These are phyloP conservation scores for Gopherus evgoodei DNA, from an alignment of 2,113 vertebrate genomes.

Conservation along the genomic window DNA sequence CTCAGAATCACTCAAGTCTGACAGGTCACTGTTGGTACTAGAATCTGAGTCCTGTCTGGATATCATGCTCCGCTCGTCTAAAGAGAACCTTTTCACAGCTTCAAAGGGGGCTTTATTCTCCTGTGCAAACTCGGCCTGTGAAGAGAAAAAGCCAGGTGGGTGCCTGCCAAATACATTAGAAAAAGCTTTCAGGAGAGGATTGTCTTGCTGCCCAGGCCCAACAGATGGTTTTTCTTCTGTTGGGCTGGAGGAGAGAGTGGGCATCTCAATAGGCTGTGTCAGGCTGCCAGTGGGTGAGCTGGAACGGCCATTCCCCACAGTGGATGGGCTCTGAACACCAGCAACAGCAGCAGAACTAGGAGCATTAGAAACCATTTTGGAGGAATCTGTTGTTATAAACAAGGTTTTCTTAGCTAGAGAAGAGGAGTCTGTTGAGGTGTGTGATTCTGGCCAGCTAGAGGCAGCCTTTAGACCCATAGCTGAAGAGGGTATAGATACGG, in stretches of 20 bases:
- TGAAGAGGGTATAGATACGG: conserved; percentile 64
- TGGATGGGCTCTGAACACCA: conserved; percentile 81
- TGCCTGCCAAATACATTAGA: conserved; percentile 86
- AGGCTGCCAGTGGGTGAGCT: conserved; percentile 80
- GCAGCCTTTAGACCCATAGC: conserved; percentile 74
- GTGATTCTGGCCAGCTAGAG: conserved; percentile 79
- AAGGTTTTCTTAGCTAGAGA: conserved; percentile 84
- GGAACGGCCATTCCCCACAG: conserved; percentile 82
- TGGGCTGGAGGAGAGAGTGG: conserved; percentile 85
- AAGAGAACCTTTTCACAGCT: conserved; percentile 91
- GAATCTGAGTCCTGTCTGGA: conserved; percentile 95
- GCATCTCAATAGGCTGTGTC: conserved; percentile 86
- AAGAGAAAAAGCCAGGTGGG: conserved; percentile 83
- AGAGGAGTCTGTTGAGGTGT: conserved; percentile 73
- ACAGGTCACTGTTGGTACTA: conserved; percentile 96
- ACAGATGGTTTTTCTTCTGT: conserved; percentile 86
- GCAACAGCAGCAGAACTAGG: conserved; percentile 79
- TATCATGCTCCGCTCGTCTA: conserved; percentile 92
- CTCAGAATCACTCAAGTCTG: conserved; percentile 96
- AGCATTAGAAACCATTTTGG: conserved; percentile 86
- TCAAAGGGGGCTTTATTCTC: conserved; percentile 87
- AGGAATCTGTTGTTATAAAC: conserved; percentile 92
- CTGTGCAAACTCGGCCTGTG: conserved; percentile 79
- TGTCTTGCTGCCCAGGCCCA: conserved; percentile 79
- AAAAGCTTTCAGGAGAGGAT: conserved; percentile 83